Conservation (phyloP, 1,140 invertebrate species). For the Achroia grisella region DNA sequence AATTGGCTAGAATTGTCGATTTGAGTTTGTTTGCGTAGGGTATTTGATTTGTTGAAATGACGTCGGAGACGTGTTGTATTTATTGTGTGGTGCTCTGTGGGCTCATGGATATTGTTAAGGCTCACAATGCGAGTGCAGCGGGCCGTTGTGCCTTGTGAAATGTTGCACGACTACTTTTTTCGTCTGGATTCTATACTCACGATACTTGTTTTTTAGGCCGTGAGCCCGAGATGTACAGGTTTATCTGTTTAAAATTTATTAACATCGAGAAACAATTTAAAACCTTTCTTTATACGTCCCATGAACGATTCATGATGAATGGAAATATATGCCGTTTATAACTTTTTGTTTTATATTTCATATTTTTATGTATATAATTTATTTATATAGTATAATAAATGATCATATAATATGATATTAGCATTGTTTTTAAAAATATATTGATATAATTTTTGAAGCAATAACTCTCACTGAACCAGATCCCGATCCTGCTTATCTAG, state of each 20-base stretch:
- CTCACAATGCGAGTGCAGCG: constrained; percentile 64
- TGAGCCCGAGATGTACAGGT: constrained; percentile 70
- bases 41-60: constrained; percentile 54
- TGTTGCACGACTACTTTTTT: constrained; percentile 73
- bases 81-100: constrained; percentile 49
- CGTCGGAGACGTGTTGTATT: constrained; percentile 41
- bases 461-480: no score
- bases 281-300: constrained; percentile 63
- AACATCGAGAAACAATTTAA: constrained; percentile 73
- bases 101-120: constrained; percentile 63
- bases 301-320: constrained; percentile 62
- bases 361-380: constrained; percentile 20
- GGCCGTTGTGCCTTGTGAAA: constrained; percentile 70
- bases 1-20: constrained; percentile 46
- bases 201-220: constrained; percentile 69
- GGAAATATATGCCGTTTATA: constrained; percentile 50
- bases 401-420: background rate
- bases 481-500: no score
- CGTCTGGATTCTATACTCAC: constrained; percentile 71
- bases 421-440: no score
- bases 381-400: background rate
- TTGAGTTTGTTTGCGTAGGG: constrained; percentile 46
- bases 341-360: constrained; percentile 18
- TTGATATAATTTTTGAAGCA: no score
- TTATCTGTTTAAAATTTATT: constrained; percentile 74